phyloP scores from a whole-genome alignment of 2,113 vertebrate species.

The Rhinopomastus cyanomelas region DNA sequence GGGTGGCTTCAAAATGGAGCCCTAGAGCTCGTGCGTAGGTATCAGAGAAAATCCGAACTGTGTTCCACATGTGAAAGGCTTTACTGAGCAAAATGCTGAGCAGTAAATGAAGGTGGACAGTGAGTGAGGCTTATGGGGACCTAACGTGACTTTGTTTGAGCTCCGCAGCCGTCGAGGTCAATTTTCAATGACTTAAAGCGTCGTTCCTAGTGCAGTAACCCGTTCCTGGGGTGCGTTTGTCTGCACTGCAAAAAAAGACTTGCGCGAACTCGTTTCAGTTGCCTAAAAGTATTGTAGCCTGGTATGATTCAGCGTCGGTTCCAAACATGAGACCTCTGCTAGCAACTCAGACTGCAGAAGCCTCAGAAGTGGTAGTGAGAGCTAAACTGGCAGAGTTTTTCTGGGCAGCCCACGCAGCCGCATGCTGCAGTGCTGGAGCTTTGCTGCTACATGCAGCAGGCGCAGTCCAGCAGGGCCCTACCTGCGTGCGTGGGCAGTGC shows the following conservation, averaged over 20 bases:
- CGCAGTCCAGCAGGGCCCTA: background rate
- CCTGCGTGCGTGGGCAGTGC: background rate
- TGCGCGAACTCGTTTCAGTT: background rate
- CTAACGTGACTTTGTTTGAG: background rate
- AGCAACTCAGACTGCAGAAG: background rate
- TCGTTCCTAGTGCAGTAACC: accelerated
- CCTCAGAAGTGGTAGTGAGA: background rate
- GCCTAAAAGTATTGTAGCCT: background rate
- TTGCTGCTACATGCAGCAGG: accelerated
- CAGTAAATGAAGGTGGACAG: background rate
- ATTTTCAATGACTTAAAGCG: background rate
- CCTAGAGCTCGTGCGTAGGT: background rate
- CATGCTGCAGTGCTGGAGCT: background rate
- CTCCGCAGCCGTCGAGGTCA: background rate
- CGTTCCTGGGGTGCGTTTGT: background rate
- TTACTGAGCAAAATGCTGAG: background rate
- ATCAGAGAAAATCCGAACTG: background rate
- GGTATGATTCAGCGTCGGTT: background rate
- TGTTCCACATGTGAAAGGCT: background rate
- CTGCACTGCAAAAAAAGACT: background rate
- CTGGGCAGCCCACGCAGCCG: background rate
- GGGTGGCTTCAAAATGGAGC: background rate
- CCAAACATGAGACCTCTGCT: background rate
- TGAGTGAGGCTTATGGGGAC: background rate
- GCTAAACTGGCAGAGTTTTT: background rate